These are phyloP conservation scores for Sesia apiformis DNA, from an alignment of 2,888 invertebrate species.

Conservation along the genomic window DNA sequence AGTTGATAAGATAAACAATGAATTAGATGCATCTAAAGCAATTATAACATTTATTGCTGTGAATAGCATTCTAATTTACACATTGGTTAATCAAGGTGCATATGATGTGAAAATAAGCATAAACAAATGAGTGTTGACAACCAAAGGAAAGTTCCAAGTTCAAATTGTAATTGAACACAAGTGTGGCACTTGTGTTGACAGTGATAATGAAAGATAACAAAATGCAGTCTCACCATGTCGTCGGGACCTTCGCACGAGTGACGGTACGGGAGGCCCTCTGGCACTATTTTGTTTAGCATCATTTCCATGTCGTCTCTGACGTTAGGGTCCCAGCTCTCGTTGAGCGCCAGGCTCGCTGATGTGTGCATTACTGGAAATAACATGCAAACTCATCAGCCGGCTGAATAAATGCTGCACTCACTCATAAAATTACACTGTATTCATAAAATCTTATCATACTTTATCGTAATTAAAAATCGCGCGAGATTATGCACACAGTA, in stretches of 20 bases:
- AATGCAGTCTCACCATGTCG: constrained; percentile 87
- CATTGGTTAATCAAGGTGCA: no score
- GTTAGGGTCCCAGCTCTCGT: constrained; percentile 99
- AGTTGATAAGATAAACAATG: no score
- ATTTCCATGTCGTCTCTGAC: constrained; percentile 99
- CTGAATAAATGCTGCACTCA: constrained; percentile 9
- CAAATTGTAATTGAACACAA: not conserved
- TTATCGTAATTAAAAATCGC: constrained; percentile 20
- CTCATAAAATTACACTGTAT: not conserved
- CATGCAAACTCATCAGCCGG: constrained; percentile 44
- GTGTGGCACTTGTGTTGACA: not conserved
- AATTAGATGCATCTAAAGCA: no score
- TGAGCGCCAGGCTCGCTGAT: constrained; percentile 96
- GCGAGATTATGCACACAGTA: constrained; percentile 32
- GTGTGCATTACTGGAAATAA: constrained; percentile 93
- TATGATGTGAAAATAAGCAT: no score
- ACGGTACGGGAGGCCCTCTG: constrained; percentile 95
- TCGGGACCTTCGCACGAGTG: constrained; percentile 99
- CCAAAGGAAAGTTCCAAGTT: constrained; percentile 3
- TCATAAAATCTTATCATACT: not conserved
- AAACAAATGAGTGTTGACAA: not conserved
- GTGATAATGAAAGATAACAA: no score
- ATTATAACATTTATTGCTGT: no score
- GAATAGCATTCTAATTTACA: no score
- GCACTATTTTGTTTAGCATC: constrained; percentile 99